Base-by-base conservation (phyloP, 1,140 invertebrate species). In the Macrobrachium nipponense region DNA sequence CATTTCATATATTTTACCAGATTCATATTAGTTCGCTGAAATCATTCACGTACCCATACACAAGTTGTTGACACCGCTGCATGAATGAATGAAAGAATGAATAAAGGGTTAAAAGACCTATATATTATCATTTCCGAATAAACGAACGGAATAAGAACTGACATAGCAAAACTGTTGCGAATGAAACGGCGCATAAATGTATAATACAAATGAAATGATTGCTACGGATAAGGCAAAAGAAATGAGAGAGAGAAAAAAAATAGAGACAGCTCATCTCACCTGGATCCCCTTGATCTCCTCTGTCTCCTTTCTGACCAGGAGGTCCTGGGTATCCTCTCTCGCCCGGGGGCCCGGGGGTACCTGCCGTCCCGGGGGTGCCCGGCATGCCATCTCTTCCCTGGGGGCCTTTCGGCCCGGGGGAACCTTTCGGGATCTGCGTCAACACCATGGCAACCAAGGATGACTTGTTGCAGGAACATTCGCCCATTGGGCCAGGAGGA, bases 401-500 rank as follows among this genome's bases (percentile, higher is more conserved):
- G 43, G 59, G 81, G 15, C 81, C 76, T 43, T 77, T 62, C 8
- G 76, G 61, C 8, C 82, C 76, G 0, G 82, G 75, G n/a, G 76
- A 20, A 18, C 82, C 76, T n/a, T 85, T 85, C 62, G 82, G 76
- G 18, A 85, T 15, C 20, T 20, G 18, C 10, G 36, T 36, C 43
- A 85, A 8, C 8, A 85, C 82, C 6, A 62, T 68, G n/a, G 73
- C 73, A 14, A 79, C 51, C 43, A 85, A 23, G n/a, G 15, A 66
- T 61, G 60, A 58, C 76, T 60, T 70, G 51, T 85, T 85, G 62
- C 82, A 85, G n/a, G 62, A 62, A 43, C 82, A 85, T 64, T 77
- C 62, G 18, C 82, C 76, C 64, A 23, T 12, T 20, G 81, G 81
- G 17, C 81, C 81, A 36, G 81, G 81, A 0, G 81, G 81, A 0